phyloP scores from a whole-genome alignment of 2,797 vertebrate genomes.

The Coreius guichenoti region DNA sequence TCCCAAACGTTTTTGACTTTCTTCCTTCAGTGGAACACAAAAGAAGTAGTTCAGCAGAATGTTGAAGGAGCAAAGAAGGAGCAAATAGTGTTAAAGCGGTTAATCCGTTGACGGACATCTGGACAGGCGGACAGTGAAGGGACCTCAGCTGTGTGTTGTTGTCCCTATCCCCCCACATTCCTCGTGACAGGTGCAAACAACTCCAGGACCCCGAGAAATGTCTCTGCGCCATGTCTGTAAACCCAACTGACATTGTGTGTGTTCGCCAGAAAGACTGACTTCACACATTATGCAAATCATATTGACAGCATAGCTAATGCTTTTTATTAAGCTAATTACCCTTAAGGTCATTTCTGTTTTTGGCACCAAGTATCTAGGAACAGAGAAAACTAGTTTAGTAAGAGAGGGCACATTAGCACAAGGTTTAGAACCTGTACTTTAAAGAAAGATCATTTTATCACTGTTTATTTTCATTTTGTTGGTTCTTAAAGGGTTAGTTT shows the following conservation, averaged over 20 bases:
- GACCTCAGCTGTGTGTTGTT: slow-evolving; percentile 69
- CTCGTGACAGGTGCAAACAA: slow-evolving; percentile 80
- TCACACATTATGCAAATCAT: slow-evolving; percentile 78
- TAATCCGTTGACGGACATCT: slow-evolving; percentile 54
- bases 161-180: slow-evolving; percentile 8
- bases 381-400: slow-evolving; percentile 19
- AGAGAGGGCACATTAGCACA: not conserved
- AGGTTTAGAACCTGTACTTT: not conserved
- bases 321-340: slow-evolving; percentile 79
- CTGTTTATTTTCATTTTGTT: not conserved
- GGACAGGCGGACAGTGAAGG: slow-evolving; percentile 60
- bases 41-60: not conserved
- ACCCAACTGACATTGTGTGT: slow-evolving; percentile 65
- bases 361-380: slow-evolving; percentile 46
- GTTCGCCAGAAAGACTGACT: slow-evolving; percentile 69
- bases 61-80: not conserved
- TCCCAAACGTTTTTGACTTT: not conserved
- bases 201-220: slow-evolving; percentile 74
- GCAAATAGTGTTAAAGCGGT: not conserved
- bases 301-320: slow-evolving; percentile 81
- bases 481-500: not conserved
- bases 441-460: not conserved
- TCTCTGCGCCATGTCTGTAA: slow-evolving; percentile 72
- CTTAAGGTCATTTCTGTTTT: slow-evolving; percentile 73
- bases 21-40: not conserved